A percentile compares a stretch with the other conserved stretches of the same genome.
These are phyloP conservation scores for Ctena decussata DNA, from an alignment of 2,888 invertebrate genomes.

Conservation along the genomic window DNA sequence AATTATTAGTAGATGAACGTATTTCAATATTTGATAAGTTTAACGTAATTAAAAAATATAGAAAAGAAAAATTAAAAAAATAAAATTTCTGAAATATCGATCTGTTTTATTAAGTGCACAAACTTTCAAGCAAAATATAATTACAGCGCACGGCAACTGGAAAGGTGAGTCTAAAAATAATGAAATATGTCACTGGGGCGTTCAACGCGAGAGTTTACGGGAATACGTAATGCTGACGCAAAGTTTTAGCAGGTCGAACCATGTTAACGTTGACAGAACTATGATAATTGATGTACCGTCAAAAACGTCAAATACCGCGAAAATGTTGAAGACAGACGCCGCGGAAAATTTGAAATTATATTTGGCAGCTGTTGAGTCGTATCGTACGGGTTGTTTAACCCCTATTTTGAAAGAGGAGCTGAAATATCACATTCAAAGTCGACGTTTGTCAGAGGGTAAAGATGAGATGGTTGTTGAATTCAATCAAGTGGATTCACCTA, in stretches of 20 bases:
- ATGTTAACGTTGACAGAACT: too few relatives aligned
- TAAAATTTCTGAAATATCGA: background rate
- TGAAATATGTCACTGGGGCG: background rate
- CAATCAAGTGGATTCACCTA: background rate
- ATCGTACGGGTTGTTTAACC: slow-evolving; percentile 62
- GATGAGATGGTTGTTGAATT: slow-evolving; percentile 66
- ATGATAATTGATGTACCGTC: background rate
- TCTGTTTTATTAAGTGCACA: background rate
- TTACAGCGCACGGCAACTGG: background rate
- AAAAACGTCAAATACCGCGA: slow-evolving; percentile 13
- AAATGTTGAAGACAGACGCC: background rate
- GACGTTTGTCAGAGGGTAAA: slow-evolving; percentile 76
- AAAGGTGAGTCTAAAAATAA: background rate
- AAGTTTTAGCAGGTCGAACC: background rate
- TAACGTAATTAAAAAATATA: background rate
- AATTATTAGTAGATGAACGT: too few relatives aligned
- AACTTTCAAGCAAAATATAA: background rate
- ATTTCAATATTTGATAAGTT: too few relatives aligned
- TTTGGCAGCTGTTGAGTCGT: slow-evolving; percentile 68
- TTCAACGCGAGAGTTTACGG: slow-evolving; percentile 42
- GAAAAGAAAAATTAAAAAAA: too few relatives aligned
- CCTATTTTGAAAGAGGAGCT: slow-evolving; percentile 79
- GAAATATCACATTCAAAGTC: slow-evolving; percentile 73
- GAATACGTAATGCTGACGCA: slow-evolving; percentile 57
- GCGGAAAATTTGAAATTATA: slow-evolving; percentile 68